Percentiles rank a stretch among this genome's conserved stretches.
Conservation (phyloP, 2,888 invertebrate species). For the Anoplius nigerrimus region DNA sequence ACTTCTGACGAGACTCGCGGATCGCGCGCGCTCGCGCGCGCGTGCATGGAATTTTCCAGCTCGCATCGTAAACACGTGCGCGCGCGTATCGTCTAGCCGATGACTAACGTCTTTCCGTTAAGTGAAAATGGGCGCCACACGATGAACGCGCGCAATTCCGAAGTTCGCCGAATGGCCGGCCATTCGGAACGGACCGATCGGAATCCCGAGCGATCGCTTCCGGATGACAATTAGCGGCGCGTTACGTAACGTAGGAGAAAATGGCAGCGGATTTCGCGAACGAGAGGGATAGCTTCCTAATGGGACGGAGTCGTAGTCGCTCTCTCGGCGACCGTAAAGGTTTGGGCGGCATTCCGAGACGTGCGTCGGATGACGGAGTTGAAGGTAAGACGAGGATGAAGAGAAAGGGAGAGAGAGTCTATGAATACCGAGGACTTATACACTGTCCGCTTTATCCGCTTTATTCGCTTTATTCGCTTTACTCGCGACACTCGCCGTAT, state of each 20-base stretch:
- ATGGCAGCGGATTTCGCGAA: constrained; percentile 14
- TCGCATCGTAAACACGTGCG: constrained; percentile 16
- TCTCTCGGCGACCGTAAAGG: background rate
- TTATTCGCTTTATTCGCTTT: too few relatives aligned
- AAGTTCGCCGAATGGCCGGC: constrained; percentile 10
- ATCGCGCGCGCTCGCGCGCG: constrained; percentile 16
- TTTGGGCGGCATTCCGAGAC: constrained; percentile 10
- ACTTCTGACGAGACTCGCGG: background rate
- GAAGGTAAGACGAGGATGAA: too few relatives aligned
- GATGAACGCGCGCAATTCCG: constrained; percentile 25
- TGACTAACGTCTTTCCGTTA: constrained; percentile 34
- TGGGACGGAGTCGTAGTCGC: background rate
- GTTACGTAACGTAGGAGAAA: constrained; percentile 26
- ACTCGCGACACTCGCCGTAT: too few relatives aligned
- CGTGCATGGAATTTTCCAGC: constrained; percentile 47
- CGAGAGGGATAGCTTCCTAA: constrained; percentile 18
- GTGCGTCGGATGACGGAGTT: background rate
- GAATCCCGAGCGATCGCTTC: background rate
- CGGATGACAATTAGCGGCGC: constrained; percentile 1
- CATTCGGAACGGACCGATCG: background rate
- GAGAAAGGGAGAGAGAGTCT: too few relatives aligned
- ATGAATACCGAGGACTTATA: too few relatives aligned
- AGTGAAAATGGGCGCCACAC: constrained; percentile 15
- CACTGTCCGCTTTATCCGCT: too few relatives aligned
- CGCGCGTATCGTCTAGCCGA: background rate